These are phyloP conservation scores for Entomobrya proxima DNA, from an alignment of 2,888 invertebrate genomes.

Conservation along the genomic window DNA sequence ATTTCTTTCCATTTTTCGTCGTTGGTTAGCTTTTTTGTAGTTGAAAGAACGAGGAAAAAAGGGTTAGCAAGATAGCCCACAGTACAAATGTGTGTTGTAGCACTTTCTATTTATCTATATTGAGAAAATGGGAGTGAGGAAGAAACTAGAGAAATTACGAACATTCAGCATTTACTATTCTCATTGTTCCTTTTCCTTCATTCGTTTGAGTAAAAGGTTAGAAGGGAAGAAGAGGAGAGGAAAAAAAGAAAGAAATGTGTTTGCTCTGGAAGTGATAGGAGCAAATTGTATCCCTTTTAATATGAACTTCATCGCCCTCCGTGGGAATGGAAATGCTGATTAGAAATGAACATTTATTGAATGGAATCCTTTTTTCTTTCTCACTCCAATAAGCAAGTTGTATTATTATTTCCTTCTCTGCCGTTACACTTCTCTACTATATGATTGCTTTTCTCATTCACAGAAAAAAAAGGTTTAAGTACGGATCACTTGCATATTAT, in stretches of 20 bases:
- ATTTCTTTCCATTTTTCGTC: not conserved
- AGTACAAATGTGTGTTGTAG: not conserved
- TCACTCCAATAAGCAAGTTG: not conserved
- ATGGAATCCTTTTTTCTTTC: slow-evolving; percentile 42
- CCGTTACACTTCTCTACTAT: not conserved
- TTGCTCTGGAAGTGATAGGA: slow-evolving; percentile 42
- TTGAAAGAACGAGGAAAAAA: not conserved
- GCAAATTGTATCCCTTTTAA: slow-evolving; percentile 67
- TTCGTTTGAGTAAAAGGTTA: not conserved
- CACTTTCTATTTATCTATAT: not conserved
- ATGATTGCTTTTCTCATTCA: not conserved
- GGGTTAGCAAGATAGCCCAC: slow-evolving; percentile 1
- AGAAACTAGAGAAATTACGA: slow-evolving; percentile 46
- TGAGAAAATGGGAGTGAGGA: not conserved
- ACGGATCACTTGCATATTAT: slow-evolving; percentile 50
- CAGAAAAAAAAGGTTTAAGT: slow-evolving; percentile 1
- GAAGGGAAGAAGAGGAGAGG: not conserved
- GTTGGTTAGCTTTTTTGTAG: slow-evolving; percentile 2
- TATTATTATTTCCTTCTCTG: not conserved
- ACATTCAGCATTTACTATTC: not conserved
- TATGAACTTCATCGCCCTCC: slow-evolving; percentile 58
- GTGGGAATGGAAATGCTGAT: slow-evolving; percentile 63
- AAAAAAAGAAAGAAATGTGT: slow-evolving; percentile 22
- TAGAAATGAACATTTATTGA: slow-evolving; percentile 64
- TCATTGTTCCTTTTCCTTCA: not conserved